These are phyloP conservation scores for Aurelia aurita DNA, from an alignment of 30 jellyfish, hydroid and myxozoan genomes.

Conservation along the genomic window DNA sequence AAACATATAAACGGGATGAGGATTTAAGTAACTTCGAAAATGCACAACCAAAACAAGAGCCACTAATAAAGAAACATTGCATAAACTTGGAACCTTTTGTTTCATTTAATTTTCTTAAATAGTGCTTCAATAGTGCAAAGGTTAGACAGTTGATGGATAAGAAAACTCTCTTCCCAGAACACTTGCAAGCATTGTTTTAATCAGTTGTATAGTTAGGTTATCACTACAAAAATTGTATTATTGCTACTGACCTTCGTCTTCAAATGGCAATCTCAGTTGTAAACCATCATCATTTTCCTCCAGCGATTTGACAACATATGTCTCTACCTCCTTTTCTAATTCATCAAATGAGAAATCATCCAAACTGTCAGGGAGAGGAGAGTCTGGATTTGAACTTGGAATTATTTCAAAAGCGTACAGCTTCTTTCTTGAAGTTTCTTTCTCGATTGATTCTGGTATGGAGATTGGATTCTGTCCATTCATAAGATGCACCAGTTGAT, in stretches of 20 bases:
- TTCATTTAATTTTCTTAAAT: too few species aligned
- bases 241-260: constrained; percentile 11
- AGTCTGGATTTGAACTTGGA: constrained; percentile 76
- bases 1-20: too few species aligned
- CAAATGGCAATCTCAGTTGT: neutral
- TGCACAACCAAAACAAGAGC: too few species aligned
- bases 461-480: neutral
- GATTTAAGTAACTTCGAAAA: too few species aligned
- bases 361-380: constrained; percentile 50
- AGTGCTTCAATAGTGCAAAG: too few species aligned
- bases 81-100: too few species aligned
- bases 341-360: constrained; percentile 3
- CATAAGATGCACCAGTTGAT: neutral
- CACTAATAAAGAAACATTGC: too few species aligned
- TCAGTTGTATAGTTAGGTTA: too few species aligned
- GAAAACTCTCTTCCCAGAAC: too few species aligned
- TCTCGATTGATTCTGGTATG: constrained; percentile 18
- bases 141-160: too few species aligned
- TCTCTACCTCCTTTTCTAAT: constrained; percentile 10
- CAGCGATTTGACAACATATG: neutral
- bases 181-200: too few species aligned
- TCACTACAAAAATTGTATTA: too few species aligned
- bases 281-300: neutral
- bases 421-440: neutral
- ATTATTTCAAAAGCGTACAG: neutral